Conservation (phyloP, 2,888 invertebrate genomes). For the Bellardia bayeri region DNA sequence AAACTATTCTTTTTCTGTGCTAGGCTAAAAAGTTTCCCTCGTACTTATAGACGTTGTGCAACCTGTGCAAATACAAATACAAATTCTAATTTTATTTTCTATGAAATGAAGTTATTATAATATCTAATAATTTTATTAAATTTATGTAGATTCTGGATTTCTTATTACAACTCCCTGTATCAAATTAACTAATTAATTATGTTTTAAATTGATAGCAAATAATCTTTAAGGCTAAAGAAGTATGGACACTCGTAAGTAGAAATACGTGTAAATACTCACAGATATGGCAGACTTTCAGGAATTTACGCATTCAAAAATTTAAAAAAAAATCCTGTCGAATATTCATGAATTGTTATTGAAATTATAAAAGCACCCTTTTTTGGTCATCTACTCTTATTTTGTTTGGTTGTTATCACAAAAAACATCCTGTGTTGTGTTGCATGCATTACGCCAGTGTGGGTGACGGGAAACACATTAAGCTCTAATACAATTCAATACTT, state of each 20-base stretch:
- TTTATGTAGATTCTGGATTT: too few relatives aligned
- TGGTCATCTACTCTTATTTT: not conserved
- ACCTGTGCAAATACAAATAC: too few relatives aligned
- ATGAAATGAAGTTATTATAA: too few relatives aligned
- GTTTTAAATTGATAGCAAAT: not conserved
- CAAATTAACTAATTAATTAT: not conserved
- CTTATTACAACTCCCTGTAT: not conserved
- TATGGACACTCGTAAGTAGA: too few relatives aligned
- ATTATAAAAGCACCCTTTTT: constrained; percentile 35
- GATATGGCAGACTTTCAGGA: not conserved
- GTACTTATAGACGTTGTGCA: too few relatives aligned
- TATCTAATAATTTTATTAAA: too few relatives aligned
- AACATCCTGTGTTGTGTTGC: constrained; percentile 41
- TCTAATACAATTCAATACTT: constrained; percentile 53
- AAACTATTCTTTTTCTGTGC: too few relatives aligned
- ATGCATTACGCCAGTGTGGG: not conserved
- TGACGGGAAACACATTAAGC: constrained; percentile 44
- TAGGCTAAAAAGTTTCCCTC: too few relatives aligned
- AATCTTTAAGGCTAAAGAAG: not conserved
- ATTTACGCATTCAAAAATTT: not conserved
- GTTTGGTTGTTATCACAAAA: constrained; percentile 28
- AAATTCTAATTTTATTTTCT: too few relatives aligned
- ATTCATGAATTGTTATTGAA: constrained; percentile 61
- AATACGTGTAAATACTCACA: too few relatives aligned
- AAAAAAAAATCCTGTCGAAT: constrained; percentile 43